Percentiles rank a stretch among this genome's conserved stretches.
phyloP scores from a whole-genome alignment of 2,113 vertebrate genomes.

The Pollimyrus isidori region DNA sequence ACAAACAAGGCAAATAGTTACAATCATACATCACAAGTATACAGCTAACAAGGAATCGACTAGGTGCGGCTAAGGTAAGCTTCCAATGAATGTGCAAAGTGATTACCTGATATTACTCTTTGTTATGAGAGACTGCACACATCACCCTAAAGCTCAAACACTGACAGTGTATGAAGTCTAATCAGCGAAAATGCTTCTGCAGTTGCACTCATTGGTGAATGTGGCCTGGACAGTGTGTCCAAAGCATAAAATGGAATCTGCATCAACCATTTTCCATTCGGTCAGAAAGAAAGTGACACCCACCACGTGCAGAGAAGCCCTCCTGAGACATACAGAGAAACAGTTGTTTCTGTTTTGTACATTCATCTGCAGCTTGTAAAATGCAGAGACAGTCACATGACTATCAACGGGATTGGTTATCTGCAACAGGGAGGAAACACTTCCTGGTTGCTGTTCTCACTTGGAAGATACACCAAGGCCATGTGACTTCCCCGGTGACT shows the following conservation, averaged over 20 bases:
- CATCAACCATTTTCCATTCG: neutral
- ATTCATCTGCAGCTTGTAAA: neutral
- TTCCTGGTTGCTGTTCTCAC: neutral
- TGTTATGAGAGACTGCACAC: neutral
- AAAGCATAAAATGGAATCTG: neutral
- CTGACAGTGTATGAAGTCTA: neutral
- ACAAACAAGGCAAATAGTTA: neutral
- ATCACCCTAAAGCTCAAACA: neutral
- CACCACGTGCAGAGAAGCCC: neutral
- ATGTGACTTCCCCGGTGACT: neutral
- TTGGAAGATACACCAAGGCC: neutral
- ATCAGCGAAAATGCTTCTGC: neutral
- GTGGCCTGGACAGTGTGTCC: neutral
- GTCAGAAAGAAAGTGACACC: neutral
- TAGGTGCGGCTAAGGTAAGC: neutral
- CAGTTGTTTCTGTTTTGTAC: neutral
- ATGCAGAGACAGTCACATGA: neutral
- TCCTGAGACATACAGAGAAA: neutral
- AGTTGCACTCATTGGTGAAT: neutral
- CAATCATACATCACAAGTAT: neutral
- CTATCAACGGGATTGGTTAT: neutral
- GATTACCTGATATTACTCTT: neutral
- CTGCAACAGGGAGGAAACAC: neutral
- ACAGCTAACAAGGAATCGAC: neutral
- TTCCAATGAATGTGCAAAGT: neutral